These are phyloP conservation scores for Macaria liturata DNA, from an alignment of 2,888 invertebrate genomes.

Conservation along the genomic window DNA sequence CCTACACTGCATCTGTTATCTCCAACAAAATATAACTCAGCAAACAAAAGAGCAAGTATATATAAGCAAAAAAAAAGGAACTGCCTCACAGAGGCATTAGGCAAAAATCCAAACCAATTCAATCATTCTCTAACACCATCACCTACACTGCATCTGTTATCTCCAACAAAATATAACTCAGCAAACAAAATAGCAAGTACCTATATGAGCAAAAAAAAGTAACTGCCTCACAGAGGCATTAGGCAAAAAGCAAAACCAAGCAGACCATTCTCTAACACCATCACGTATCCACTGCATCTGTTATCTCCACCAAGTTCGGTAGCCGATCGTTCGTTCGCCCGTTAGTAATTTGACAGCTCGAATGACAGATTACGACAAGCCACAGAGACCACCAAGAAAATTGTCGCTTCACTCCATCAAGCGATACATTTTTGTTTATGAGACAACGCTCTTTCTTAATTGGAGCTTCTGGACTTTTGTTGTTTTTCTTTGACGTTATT, in stretches of 20 bases:
- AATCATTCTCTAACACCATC: constrained; percentile 29
- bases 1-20: constrained; percentile 41
- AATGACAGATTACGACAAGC: constrained; percentile 80
- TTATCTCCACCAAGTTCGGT: constrained; percentile 81
- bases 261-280: constrained; percentile 34
- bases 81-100: no score
- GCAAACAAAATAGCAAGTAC: no score
- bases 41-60: no score
- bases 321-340: constrained; percentile 81
- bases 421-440: constrained; percentile 68
- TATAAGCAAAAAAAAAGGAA: no score
- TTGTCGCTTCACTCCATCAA: constrained; percentile 65
- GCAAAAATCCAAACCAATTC: no score
- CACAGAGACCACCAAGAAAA: constrained; percentile 74
- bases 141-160: constrained; percentile 44
- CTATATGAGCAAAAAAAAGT: constrained; percentile 4
- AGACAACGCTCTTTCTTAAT: constrained; percentile 67
- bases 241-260: constrained; percentile 26
- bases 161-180: no score
- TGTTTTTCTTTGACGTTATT: constrained; percentile 29
- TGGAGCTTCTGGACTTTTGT: constrained; percentile 59
- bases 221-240: constrained; percentile 30
- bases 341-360: constrained; percentile 83
- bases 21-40: no score
- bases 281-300: constrained; percentile 63